Conservation (phyloP, 1,140 invertebrate genomes). For the Atta cephalotes region DNA sequence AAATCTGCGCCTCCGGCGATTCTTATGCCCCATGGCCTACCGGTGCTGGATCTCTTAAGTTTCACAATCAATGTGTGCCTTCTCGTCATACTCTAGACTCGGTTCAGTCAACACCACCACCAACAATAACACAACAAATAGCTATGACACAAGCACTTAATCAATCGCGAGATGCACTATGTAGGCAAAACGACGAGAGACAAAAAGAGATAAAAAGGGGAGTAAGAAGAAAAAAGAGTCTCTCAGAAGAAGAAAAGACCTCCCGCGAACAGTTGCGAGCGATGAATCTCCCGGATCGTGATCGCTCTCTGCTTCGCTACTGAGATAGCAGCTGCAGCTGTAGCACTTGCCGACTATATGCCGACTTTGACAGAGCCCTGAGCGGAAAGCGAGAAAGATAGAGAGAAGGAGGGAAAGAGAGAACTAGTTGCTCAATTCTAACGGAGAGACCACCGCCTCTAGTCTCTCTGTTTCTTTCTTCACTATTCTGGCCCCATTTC, state of each 20-base stretch:
- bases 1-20: constrained; percentile 96
- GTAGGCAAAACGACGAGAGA: not conserved
- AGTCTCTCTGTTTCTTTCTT: constrained; percentile 58
- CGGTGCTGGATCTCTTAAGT: constrained; percentile 91
- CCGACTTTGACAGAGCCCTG: constrained; percentile 83
- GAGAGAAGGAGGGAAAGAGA: constrained; percentile 40
- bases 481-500: constrained; percentile 84
- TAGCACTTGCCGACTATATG: constrained; percentile 68
- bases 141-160: constrained; percentile 31
- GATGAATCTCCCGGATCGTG: constrained; percentile 48
- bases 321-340: constrained; percentile 67
- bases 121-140: constrained; percentile 31
- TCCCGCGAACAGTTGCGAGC: constrained; percentile 9
- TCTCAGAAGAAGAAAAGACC: constrained; percentile 27
- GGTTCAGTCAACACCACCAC: constrained; percentile 40
- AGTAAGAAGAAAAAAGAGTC: not conserved
- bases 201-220: not conserved
- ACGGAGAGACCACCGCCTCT: constrained; percentile 26
- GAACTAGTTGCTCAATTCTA: constrained; percentile 78
- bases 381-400: constrained; percentile 58
- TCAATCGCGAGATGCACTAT: constrained; percentile 14
- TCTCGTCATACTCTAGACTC: constrained; percentile 85
- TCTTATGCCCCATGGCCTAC: constrained; percentile 95
- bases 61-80: constrained; percentile 91
- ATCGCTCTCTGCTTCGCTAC: constrained; percentile 65